phyloP scores from a whole-genome alignment of 2,113 vertebrate species.

The Campylomormyrus numenius region DNA sequence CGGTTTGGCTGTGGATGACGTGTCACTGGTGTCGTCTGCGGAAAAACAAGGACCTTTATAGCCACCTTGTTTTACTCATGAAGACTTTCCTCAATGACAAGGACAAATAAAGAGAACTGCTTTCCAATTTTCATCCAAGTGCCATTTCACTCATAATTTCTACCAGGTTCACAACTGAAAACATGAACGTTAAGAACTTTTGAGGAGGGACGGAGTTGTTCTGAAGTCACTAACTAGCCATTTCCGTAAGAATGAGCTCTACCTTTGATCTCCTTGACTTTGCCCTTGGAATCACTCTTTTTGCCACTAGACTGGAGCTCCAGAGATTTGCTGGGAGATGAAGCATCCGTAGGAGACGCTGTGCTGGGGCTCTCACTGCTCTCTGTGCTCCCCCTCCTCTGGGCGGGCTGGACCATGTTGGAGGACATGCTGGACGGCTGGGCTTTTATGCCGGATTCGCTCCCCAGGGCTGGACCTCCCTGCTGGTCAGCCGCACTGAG shows the following conservation, averaged over 20 bases:
- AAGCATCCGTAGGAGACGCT: slow-evolving; percentile 52
- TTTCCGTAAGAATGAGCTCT: slow-evolving; percentile 24
- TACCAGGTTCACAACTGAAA: not conserved
- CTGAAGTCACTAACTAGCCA: not conserved
- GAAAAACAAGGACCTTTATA: not conserved
- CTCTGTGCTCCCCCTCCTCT: slow-evolving; percentile 46
- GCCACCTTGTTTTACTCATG: not conserved
- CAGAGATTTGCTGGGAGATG: slow-evolving; percentile 50
- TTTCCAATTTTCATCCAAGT: not conserved
- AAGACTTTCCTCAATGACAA: not conserved
- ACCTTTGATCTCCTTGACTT: slow-evolving; percentile 59
- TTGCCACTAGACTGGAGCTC: slow-evolving; percentile 56
- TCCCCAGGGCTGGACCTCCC: slow-evolving; percentile 38
- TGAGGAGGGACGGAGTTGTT: not conserved
- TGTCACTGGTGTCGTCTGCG: slow-evolving; percentile 54
- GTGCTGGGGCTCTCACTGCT: slow-evolving; percentile 33
- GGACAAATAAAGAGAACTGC: not conserved
- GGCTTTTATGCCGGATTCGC: slow-evolving; percentile 48
- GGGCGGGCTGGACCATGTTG: slow-evolving; percentile 48
- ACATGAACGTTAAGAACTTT: not conserved
- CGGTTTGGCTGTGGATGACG: slow-evolving; percentile 59
- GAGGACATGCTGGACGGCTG: slow-evolving; percentile 62
- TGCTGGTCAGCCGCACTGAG: slow-evolving; percentile 17
- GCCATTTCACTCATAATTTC: not conserved
- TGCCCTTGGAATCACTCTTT: slow-evolving; percentile 59